Evolutionary conservation across 2,888 invertebrate species (phyloP).

Genomic region (Drosophila neotestacea): DNA sequence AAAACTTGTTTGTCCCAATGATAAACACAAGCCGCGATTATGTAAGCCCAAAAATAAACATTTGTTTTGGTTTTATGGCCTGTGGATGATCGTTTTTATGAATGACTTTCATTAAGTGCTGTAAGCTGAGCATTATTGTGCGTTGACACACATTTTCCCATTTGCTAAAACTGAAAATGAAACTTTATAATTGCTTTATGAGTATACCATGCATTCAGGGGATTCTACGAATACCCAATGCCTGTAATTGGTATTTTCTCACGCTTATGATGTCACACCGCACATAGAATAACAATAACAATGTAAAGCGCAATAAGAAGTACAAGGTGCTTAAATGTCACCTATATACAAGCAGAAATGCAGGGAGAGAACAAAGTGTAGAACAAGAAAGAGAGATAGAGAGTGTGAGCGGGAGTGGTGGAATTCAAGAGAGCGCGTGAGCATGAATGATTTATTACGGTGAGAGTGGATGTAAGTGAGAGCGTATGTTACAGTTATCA

Average conservation of each 20-base stretch:
- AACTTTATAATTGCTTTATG: constrained; percentile 41
- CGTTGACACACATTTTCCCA: constrained; percentile 64
- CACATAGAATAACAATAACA: constrained; percentile 40
- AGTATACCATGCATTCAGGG: constrained; percentile 9
- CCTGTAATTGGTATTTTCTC: constrained; percentile 67
- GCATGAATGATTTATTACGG: constrained; percentile 39
- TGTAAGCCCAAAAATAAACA: constrained; percentile 64
- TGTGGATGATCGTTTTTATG: constrained; percentile 59
- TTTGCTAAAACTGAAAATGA: constrained; percentile 25
- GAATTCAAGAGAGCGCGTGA: constrained; percentile 6
- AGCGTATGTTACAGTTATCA: constrained; percentile 40
- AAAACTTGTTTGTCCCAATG: constrained; percentile 63
- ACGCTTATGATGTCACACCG: constrained; percentile 74
- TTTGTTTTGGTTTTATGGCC: constrained; percentile 57
- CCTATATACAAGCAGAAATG: constrained; percentile 29
- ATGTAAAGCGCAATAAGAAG: constrained; percentile 51
- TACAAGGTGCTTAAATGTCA: constrained; percentile 46
- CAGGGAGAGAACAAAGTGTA: not conserved
- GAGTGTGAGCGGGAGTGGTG: constrained; percentile 3
- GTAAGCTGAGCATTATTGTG: constrained; percentile 61
- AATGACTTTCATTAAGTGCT: constrained; percentile 70
- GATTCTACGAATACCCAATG: constrained; percentile 5
- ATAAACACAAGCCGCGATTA: constrained; percentile 54
- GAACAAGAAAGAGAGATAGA: constrained; percentile 10
- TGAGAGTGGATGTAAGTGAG: constrained; percentile 23